Conservation (phyloP, 2,888 invertebrate species). For the Cheilosia vulpina region DNA sequence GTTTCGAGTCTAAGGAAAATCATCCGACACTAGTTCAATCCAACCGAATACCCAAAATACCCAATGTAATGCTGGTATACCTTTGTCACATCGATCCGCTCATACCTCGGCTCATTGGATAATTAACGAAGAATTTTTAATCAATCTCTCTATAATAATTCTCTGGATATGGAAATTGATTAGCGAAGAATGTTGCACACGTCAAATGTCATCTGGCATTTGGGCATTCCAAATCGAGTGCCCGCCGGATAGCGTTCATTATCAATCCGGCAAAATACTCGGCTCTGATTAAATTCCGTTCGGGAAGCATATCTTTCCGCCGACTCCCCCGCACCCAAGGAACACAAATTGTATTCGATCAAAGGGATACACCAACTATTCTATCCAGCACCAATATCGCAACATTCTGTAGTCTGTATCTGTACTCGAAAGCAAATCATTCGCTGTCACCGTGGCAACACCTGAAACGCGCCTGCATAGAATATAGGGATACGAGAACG, state of each 20-base stretch:
- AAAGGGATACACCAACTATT: constrained; percentile 65
- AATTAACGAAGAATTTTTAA: constrained; percentile 43
- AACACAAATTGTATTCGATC: constrained; percentile 55
- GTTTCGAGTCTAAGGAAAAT: background rate
- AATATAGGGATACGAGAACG: constrained; percentile 5
- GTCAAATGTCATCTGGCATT: constrained; percentile 35
- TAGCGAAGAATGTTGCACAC: constrained; percentile 35
- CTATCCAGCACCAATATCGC: constrained; percentile 11
- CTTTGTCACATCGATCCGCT: background rate
- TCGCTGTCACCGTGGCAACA: constrained; percentile 62
- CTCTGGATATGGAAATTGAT: constrained; percentile 40
- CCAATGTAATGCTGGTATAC: no score
- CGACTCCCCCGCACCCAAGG: constrained; percentile 17
- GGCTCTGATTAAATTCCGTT: constrained; percentile 59
- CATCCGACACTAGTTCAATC: background rate
- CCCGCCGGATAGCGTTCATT: constrained; percentile 14
- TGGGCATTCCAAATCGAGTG: background rate
- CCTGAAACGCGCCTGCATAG: constrained; percentile 21
- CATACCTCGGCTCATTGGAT: background rate
- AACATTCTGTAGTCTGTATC: background rate
- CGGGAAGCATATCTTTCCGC: constrained; percentile 5
- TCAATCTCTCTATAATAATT: no score
- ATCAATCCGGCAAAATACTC: constrained; percentile 42
- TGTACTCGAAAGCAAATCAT: constrained; percentile 28
- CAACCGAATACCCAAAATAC: no score